phyloP scores from a whole-genome alignment of 2,797 vertebrate genomes.

The Malacoraja senta region DNA sequence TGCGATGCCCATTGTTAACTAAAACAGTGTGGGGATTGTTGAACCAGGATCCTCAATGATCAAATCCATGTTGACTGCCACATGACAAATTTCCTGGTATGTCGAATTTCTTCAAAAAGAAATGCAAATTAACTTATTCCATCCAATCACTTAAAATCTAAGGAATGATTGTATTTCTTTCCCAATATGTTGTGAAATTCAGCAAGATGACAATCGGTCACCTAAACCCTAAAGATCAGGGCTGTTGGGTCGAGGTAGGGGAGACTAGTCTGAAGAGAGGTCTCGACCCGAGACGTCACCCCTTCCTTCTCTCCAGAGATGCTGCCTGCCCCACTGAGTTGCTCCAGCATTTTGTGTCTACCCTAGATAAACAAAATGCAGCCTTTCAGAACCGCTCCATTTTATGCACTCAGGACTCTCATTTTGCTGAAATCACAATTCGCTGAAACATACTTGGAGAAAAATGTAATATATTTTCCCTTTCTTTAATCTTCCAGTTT shows the following conservation, averaged over 20 bases:
- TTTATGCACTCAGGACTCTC: not conserved
- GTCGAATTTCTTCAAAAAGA: not conserved
- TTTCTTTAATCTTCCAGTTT: conserved; percentile 12
- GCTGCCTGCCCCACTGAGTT: too few relatives aligned
- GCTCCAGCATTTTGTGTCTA: too few relatives aligned
- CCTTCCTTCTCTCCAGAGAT: too few relatives aligned
- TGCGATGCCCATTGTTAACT: not conserved
- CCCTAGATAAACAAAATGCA: too few relatives aligned
- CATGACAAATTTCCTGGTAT: not conserved
- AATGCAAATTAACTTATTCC: not conserved
- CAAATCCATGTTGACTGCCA: not conserved
- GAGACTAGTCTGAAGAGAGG: too few relatives aligned
- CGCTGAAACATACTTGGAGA: not conserved
- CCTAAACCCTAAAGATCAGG: too few relatives aligned
- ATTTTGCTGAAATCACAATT: not conserved
- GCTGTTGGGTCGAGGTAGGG: too few relatives aligned
- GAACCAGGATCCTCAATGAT: not conserved
- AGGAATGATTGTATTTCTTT: too few relatives aligned
- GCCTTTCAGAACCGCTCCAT: not conserved
- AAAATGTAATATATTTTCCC: not conserved
- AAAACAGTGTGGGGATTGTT: not conserved
- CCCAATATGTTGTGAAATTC: too few relatives aligned
- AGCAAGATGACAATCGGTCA: too few relatives aligned
- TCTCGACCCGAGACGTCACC: too few relatives aligned
- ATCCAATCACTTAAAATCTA: not conserved